A percentile compares a stretch with the other conserved stretches of the same genome.
Evolutionary conservation across 2,113 vertebrate species (phyloP).

Genomic region (Danio rerio): DNA sequence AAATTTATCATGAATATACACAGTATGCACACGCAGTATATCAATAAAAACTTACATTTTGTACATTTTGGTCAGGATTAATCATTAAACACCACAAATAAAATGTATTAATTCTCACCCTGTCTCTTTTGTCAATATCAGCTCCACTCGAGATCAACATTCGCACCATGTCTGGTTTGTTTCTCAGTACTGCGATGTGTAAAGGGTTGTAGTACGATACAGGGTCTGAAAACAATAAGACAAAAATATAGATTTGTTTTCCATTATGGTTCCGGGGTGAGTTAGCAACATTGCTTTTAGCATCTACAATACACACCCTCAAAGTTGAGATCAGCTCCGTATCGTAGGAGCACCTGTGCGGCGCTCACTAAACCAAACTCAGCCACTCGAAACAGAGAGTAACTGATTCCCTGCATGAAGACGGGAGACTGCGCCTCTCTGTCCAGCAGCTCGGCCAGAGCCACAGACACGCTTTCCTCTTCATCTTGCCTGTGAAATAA

Average conservation of each 20-base stretch:
- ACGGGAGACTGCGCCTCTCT: conserved; percentile 84
- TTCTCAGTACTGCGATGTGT: conserved; percentile 87
- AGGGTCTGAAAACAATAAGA: conserved; percentile 77
- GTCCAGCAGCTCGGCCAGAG: conserved; percentile 82
- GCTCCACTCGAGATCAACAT: conserved; percentile 84
- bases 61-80: no score
- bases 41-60: no score
- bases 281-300: background rate
- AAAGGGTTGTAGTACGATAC: conserved; percentile 93
- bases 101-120: conserved; percentile 72
- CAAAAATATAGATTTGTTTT: conserved; percentile 23
- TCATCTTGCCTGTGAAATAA: conserved; percentile 65
- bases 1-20: no score
- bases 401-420: conserved; percentile 90
- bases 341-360: conserved; percentile 81
- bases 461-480: conserved; percentile 63
- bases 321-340: conserved; percentile 87
- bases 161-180: conserved; percentile 83
- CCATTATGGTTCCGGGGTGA: conserved; percentile 7
- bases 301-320: conserved; percentile 76
- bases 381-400: conserved; percentile 85
- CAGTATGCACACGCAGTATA: no score
- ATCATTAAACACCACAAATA: no score
- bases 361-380: conserved; percentile 80
- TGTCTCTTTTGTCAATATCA: conserved; percentile 86